Evolutionary conservation across 2,797 vertebrate genomes (phyloP).

Genomic region (Pseudochirops cupreus): DNA sequence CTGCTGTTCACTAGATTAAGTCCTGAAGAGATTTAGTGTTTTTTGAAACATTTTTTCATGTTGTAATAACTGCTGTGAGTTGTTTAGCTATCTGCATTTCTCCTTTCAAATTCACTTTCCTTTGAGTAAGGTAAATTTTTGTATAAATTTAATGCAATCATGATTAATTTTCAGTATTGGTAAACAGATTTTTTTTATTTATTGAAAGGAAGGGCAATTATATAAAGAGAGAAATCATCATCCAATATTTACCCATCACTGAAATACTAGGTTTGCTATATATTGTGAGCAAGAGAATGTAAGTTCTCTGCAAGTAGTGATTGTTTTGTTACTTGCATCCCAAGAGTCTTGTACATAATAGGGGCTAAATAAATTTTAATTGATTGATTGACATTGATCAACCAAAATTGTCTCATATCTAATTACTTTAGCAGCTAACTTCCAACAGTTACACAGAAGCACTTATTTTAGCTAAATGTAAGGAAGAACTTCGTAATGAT

Average conservation of each 20-base stretch:
- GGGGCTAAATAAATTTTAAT: neutral
- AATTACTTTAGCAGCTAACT: neutral
- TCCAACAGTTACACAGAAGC: neutral
- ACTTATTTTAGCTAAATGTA: neutral
- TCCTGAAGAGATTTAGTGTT: slow-evolving; percentile 76
- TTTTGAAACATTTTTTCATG: slow-evolving; percentile 72
- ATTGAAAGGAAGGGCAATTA: slow-evolving; percentile 49
- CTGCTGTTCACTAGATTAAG: slow-evolving; percentile 78
- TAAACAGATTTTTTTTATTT: neutral
- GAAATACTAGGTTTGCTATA: neutral
- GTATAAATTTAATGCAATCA: slow-evolving; percentile 38
- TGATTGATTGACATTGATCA: neutral
- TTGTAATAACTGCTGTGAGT: slow-evolving; percentile 56
- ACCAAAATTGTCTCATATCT: neutral
- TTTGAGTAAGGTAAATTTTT: slow-evolving; percentile 70
- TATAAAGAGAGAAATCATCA: neutral
- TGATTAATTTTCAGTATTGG: slow-evolving; percentile 28
- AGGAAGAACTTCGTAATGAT: neutral
- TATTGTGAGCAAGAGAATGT: neutral
- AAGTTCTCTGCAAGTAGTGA: neutral
- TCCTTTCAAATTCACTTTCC: slow-evolving; percentile 63
- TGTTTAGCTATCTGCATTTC: slow-evolving; percentile 28
- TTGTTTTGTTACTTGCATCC: neutral
- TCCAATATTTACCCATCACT: neutral
- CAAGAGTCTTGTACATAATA: neutral